Evolutionary conservation across 2,797 vertebrate genomes (phyloP), one percentile per base, ranked within the genome.

Genomic region (Melanotaenia boesemani): DNA sequence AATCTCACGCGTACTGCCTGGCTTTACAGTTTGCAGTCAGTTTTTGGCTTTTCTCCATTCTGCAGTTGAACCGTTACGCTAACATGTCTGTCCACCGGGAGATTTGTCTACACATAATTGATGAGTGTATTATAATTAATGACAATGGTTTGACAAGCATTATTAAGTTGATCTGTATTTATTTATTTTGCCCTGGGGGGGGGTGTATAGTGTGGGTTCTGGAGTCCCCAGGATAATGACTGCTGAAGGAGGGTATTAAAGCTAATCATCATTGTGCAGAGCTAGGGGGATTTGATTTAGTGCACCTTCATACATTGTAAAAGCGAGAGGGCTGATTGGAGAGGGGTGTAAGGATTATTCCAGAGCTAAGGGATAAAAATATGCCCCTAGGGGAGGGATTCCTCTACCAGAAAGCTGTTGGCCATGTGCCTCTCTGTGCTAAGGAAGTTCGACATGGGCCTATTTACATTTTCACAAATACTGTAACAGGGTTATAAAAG

Each of bases 191-290:
- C 44, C 44, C 18, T 20, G 44, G 44, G 44, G 44, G 15, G 39
- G 4, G 39, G 41, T 86, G 82, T 89, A 84, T 86, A 82, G 85
- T 79, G 58, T 80, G 62, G 79, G 81, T 88, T 89, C 77, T 87
- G 79, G 84, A 90, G 88, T 90, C 82, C 84, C 85, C 60, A 64
- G 81, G 85, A 89, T 91, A 91, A 92, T 91, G 90, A 90, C 82
- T 92, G 80, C 84, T 90, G 77, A 83, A 89, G 89, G 86, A 90
- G 89, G 86, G 90, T 89, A 92, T 94, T 92, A 93, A 81, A 88
- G 90, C 88, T 92, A 93, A 94, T 93, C 91, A 94, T 92, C 88
- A 91, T 91, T 90, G 91, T 91, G 89, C 90, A 90, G 88, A 86
- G 89, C 91, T 79, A 84, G 91, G 64, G 84, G 88, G 92, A 90